Evolutionary conservation across 92 coral and sea anemone species (phyloP), one percentile per base, ranked within the genome.

Genomic region (Diadumene lineata): DNA sequence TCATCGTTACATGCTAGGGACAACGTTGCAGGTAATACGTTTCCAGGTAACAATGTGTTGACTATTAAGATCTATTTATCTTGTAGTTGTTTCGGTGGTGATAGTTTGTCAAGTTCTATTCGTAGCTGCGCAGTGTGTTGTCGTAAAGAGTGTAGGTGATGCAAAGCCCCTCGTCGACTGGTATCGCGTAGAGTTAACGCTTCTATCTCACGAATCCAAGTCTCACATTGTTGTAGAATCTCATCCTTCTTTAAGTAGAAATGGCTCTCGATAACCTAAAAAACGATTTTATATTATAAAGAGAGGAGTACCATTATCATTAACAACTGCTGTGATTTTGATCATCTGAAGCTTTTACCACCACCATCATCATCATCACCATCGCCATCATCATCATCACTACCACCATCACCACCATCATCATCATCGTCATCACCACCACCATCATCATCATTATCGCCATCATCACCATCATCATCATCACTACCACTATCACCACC

Each of bases 181-280:
- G 91, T 79, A 29, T 83, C 83, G 1, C 91, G 91, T 28, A 85
- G 68, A 29, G 92, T 58, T 70, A 93, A 72, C 8, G 82, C 84
- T 84, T 96, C 99, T 11, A 92, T 79, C 60, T 96, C 99, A 48
- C 82, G 80, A 51, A 89, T 96, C 99, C 99, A 96, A 34, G 72
- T 86, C 51, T 96, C 96, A 60, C 96, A 92, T 81, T 96, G 99
- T 63, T 80, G 80, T 33, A 92, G 58, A 19, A 96, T 86, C 66
- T 96, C 99, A 72, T 96, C 99, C 73, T 86, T 89, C 84, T 96
- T 96, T 73, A 89, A 75, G 73, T 92, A 96, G 70, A 96, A 96
- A 85, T 96, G 99, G 56, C 96, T 89, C 64, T 96, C 89, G 58
- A 96, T 92, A 29, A 92, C 99, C 99, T 96, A 51, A 21, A 71